Conservation (phyloP, 1,140 invertebrate species). For the Pantala flavescens region DNA sequence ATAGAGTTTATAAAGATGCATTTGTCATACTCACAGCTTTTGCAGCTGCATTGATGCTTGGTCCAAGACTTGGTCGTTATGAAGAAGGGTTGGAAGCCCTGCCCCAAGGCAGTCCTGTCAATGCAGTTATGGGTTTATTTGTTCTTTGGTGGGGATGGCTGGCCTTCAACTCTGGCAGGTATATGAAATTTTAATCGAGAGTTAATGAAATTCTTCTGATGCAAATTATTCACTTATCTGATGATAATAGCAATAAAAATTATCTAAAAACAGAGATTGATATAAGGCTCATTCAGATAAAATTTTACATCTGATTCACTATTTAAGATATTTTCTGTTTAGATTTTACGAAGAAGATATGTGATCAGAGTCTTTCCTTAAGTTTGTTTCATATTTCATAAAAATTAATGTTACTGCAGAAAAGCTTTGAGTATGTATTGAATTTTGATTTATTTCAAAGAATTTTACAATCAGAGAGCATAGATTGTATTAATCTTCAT, state of each 20-base stretch:
- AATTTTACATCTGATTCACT: no score
- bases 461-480: no score
- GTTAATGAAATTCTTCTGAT: background rate
- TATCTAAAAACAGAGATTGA: background rate
- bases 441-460: no score
- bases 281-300: no score
- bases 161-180: constrained; percentile 78
- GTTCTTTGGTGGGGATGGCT: constrained; percentile 94
- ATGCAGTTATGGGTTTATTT: constrained; percentile 82
- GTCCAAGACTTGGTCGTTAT: constrained; percentile 78
- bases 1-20: no score
- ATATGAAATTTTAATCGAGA: background rate
- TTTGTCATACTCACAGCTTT: constrained; percentile 43
- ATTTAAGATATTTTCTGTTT: no score
- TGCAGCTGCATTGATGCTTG: constrained; percentile 80
- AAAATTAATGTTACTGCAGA: no score
- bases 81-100: constrained; percentile 60
- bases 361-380: no score
- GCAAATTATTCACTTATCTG: background rate
- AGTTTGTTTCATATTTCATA: no score
- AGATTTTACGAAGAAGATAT: no score
- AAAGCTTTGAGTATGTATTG: no score
- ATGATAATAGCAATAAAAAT: background rate
- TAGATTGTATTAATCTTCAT: no score
- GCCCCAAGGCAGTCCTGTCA: constrained; percentile 78